phyloP scores from a whole-genome alignment of 1,140 invertebrate species.

The Hycleus phaleratus region DNA sequence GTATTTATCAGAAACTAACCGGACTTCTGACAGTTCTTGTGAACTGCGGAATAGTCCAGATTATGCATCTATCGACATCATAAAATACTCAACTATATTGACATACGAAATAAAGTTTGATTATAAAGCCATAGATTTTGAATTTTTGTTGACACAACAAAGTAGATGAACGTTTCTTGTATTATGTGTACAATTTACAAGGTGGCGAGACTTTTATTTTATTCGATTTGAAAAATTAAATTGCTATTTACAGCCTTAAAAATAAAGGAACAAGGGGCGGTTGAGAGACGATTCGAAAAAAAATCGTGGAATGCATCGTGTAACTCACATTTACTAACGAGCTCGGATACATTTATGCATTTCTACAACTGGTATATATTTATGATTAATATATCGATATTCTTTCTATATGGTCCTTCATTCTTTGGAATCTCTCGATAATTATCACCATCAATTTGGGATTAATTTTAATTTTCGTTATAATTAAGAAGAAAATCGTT shows the following conservation, averaged over 20 bases:
- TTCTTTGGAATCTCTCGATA: too few species aligned
- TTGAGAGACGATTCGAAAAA: too few species aligned
- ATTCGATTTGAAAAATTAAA: slow-evolving; percentile 27
- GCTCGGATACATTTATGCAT: slow-evolving; percentile 15
- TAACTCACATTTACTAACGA: slow-evolving; percentile 26
- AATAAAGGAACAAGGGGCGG: slow-evolving; percentile 2
- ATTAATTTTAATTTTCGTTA: too few species aligned
- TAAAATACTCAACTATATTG: slow-evolving; percentile 21
- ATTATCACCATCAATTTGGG: too few species aligned
- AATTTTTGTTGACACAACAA: too few species aligned
- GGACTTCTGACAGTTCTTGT: slow-evolving; percentile 21
- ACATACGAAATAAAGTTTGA: slow-evolving; percentile 25
- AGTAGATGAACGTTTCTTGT: slow-evolving; percentile 16
- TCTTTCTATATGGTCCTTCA: too few species aligned
- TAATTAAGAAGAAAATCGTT: too few species aligned
- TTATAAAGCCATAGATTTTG: slow-evolving; percentile 7
- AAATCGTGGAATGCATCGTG: neutral
- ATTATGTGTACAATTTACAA: slow-evolving; percentile 22
- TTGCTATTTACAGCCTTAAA: slow-evolving; percentile 29
- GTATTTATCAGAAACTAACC: slow-evolving; percentile 19
- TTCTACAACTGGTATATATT: slow-evolving; percentile 17
- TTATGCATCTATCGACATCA: slow-evolving; percentile 23
- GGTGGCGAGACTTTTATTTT: slow-evolving; percentile 18
- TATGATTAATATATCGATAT: neutral
- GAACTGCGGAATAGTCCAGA: slow-evolving; percentile 20